These are phyloP conservation scores for Oreonectes daqikongensis DNA, from an alignment of 2,797 vertebrate genomes.

Conservation along the genomic window DNA sequence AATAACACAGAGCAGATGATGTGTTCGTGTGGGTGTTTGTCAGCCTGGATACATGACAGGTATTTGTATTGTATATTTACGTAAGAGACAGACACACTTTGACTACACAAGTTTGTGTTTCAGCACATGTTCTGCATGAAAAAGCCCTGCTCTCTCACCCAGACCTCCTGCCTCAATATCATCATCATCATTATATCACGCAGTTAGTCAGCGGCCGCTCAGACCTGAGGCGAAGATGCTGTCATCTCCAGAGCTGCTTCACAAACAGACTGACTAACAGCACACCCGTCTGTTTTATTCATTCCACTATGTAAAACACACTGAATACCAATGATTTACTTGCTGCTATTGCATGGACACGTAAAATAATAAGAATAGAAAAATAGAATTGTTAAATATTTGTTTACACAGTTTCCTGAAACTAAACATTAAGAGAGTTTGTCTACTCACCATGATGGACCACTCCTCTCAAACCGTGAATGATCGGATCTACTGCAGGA, in stretches of 20 bases:
- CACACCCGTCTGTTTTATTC: no score
- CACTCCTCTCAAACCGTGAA: conserved; percentile 94
- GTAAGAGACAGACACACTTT: background rate
- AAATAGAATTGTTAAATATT: background rate
- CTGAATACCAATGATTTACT: background rate
- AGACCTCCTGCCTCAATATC: conserved; percentile 36
- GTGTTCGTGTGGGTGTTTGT: conserved; percentile 1
- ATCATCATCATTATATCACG: conserved; percentile 24
- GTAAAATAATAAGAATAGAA: background rate
- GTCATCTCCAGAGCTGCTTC: conserved; percentile 3
- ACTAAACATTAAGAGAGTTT: background rate
- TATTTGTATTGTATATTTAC: background rate
- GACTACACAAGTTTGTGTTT: background rate
- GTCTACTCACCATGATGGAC: conserved; percentile 93
- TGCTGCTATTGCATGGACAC: background rate
- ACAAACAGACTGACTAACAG: background rate
- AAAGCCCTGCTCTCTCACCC: conserved; percentile 7
- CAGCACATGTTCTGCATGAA: background rate
- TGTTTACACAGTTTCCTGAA: background rate
- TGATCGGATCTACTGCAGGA: conserved; percentile 91
- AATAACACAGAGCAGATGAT: background rate
- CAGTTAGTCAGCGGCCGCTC: conserved; percentile 5
- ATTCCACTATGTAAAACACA: background rate
- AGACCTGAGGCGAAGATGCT: background rate
- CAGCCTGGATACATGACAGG: background rate